Base-by-base conservation (phyloP, 2,888 invertebrate genomes). In the Taphrorychus bicolor region DNA sequence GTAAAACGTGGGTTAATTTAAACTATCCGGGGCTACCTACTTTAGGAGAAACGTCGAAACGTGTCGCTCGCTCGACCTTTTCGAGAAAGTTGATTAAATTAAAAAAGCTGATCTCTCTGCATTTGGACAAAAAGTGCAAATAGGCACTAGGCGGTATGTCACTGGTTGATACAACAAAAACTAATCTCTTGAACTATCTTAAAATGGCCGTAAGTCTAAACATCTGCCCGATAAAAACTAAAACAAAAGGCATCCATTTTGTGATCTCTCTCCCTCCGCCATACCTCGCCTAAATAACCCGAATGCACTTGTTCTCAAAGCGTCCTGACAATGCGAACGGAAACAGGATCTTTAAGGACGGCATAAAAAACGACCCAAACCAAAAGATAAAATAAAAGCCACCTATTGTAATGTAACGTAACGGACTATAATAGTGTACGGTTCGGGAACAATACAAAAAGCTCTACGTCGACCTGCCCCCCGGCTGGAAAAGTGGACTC, bases 401-500 rank as follows among this genome's bases (percentile, higher is more conserved):
- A 69, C 59, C 70, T 61, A 73, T 73, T 73, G 73, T 73, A 69
- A 69, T 32, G 59, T 51, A 59, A 49, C 69, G 53, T 56, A 71
- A 67, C 62, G 53, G 68, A 71, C 71, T 71, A 70, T 67, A 74
- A 69, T 72, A 64, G 70, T 73, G 68, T 73, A 72, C 69, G 72
- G 71, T 72, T 71, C 70, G 42, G 48, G 57, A n/a, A 65, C 18
- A 57, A 66, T 63, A 70, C 63, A 64, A 70, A 71, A 72, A 73
- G 73, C 73, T 66, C 70, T 67, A 70, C 73, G n/a, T n/a, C 78
- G 75, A 76, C 76, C 75, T 49, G 73, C 74, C 64, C 59, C 59
- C 48, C 59, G 49, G 49, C 40, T 19, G 48, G 54, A 74, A 77
- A 76, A 80, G 76, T 81, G 76, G 81, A 80, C 79, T 80, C 78